phyloP scores from a whole-genome alignment of 2,888 invertebrate species.

The Candidula unifasciata region DNA sequence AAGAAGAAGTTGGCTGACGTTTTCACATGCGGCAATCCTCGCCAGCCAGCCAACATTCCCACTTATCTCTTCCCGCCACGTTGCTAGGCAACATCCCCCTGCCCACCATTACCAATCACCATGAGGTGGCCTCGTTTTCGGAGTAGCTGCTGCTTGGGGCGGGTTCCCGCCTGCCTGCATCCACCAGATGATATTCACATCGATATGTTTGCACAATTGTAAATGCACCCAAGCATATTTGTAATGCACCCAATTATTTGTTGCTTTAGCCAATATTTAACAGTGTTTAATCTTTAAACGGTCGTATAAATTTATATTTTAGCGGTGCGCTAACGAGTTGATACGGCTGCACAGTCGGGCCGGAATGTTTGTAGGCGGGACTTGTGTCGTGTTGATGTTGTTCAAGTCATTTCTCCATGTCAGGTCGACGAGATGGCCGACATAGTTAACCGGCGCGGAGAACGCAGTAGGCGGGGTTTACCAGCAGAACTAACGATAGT shows the following conservation, averaged over 20 bases:
- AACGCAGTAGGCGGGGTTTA: conserved; percentile 27
- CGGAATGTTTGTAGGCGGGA: conserved; percentile 16
- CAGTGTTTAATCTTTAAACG: neutral
- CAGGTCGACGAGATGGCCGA: conserved; percentile 26
- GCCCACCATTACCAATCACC: conserved; percentile 40
- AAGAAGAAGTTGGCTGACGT: no score
- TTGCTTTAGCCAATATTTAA: neutral
- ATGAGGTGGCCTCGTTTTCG: conserved; percentile 32
- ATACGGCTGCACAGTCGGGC: neutral
- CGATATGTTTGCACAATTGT: neutral
- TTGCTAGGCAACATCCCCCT: conserved; percentile 30
- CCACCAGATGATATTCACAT: neutral
- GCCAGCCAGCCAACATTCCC: conserved; percentile 24
- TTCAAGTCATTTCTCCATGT: neutral
- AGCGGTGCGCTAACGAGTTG: no score
- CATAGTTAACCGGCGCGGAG: conserved; percentile 11
- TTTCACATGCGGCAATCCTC: neutral
- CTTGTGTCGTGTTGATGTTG: neutral
- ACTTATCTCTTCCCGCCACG: conserved; percentile 19
- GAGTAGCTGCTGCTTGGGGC: conserved; percentile 1
- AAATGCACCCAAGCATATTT: conserved; percentile 15
- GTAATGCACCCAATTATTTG: conserved; percentile 1
- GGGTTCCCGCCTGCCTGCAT: conserved; percentile 6
- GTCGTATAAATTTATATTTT: no score
- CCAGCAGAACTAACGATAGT: conserved; percentile 19